These are phyloP conservation scores for Noctua comes DNA, from an alignment of 2,888 invertebrate genomes.

Conservation along the genomic window DNA sequence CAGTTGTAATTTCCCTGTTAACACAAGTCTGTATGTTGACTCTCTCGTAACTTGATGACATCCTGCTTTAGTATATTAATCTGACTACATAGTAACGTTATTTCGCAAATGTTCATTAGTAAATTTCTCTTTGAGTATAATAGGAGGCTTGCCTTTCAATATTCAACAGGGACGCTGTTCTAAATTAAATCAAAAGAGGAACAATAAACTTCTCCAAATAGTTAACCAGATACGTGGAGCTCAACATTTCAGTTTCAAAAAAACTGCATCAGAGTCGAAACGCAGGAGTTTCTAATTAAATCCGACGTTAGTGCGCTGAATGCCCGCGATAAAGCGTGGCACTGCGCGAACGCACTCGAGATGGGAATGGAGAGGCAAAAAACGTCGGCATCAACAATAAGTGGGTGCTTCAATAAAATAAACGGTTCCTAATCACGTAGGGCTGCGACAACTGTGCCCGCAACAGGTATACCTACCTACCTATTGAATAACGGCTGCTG, in stretches of 20 bases:
- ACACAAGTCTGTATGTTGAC: conserved; percentile 41
- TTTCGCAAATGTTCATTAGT: conserved; percentile 41
- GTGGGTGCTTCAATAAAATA: conserved; percentile 85
- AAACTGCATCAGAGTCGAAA: conserved; percentile 65
- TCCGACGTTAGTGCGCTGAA: conserved; percentile 75
- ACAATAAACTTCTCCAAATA: conserved; percentile 36
- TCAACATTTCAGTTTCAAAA: conserved; percentile 53
- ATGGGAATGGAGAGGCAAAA: conserved; percentile 75
- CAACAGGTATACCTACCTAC: conserved; percentile 62
- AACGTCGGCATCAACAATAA: conserved; percentile 76
- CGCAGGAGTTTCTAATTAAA: conserved; percentile 77
- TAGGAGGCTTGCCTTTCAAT: conserved; percentile 21
- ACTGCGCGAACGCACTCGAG: conserved; percentile 72
- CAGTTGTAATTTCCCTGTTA: conserved; percentile 55
- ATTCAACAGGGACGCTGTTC: conserved; percentile 24
- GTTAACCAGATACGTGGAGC: conserved; percentile 39
- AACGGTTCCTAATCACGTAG: conserved; percentile 80
- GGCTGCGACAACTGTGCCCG: conserved; percentile 67
- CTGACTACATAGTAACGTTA: conserved; percentile 35
- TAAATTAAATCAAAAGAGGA: conserved; percentile 42
- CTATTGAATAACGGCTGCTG: conserved; percentile 63
- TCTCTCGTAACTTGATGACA: conserved; percentile 42
- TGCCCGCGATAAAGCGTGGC: conserved; percentile 72
- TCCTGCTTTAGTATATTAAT: conserved; percentile 43
- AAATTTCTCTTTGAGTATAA: conserved; percentile 29